A percentile compares a stretch with the other conserved stretches of the same genome.
Evolutionary conservation across 2,113 vertebrate species (phyloP).

Genomic region (Pterocles burchelli): DNA sequence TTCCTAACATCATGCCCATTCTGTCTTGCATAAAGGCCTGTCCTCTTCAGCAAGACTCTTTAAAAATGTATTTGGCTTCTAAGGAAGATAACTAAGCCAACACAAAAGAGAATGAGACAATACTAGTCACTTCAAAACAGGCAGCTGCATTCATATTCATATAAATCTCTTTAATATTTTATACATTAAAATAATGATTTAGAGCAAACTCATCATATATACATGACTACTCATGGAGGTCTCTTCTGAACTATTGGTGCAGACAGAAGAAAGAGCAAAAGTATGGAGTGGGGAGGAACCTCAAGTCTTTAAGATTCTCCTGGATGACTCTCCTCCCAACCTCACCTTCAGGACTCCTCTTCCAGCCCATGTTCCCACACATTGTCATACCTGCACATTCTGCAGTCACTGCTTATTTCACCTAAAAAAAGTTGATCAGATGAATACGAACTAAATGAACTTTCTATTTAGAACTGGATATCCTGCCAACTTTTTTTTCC

Average conservation of each 20-base stretch:
- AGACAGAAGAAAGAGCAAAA: background rate
- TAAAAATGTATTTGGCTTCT: conserved; percentile 9
- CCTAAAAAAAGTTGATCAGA: background rate
- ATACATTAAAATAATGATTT: background rate
- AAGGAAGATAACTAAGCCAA: background rate
- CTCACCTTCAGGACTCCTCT: background rate
- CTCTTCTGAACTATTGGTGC: fast-evolving
- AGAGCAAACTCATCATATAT: background rate
- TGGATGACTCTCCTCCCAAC: background rate
- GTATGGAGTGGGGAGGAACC: fast-evolving
- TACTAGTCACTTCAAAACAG: background rate
- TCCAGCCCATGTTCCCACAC: background rate
- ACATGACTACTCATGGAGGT: background rate
- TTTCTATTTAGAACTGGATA: background rate
- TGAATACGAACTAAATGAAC: background rate
- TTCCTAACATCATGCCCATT: background rate
- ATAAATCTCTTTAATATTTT: background rate
- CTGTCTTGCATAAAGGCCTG: background rate
- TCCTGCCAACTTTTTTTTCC: background rate
- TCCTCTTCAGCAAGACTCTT: background rate
- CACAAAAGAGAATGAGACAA: background rate
- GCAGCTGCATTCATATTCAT: background rate
- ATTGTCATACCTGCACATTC: background rate
- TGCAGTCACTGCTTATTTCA: background rate
- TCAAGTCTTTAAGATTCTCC: background rate